These are phyloP conservation scores for Drosophila stalkeri DNA, from an alignment of 2,888 invertebrate species.

Conservation along the genomic window DNA sequence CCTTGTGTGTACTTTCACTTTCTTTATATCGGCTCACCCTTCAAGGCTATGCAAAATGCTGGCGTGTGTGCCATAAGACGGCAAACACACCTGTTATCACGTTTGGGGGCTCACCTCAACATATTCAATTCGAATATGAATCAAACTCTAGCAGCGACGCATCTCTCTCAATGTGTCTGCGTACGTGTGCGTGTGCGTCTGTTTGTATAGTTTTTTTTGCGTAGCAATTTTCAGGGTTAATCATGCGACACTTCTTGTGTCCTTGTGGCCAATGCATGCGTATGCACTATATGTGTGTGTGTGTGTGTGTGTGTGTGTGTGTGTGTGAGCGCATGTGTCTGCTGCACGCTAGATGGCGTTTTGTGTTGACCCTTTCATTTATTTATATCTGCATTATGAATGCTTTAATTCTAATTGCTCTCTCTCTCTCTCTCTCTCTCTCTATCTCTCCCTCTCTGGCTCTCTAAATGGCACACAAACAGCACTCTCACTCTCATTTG, in stretches of 20 bases:
- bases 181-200: not conserved
- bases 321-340: not conserved
- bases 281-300: not conserved
- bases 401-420: not conserved
- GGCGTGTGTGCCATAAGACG: constrained; percentile 54
- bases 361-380: not conserved
- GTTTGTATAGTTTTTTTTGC: constrained; percentile 6
- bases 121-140: constrained; percentile 46
- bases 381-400: not conserved
- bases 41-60: constrained; percentile 54
- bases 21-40: constrained; percentile 26
- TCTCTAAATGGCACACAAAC: not conserved
- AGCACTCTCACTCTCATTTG: not conserved
- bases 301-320: not conserved
- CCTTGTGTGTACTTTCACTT: constrained; percentile 56
- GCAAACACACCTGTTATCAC: constrained; percentile 74
- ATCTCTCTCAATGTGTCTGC: not conserved
- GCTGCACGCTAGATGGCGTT: constrained; percentile 45
- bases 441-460: not conserved
- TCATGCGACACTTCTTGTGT: constrained; percentile 25
- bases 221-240: constrained; percentile 51
- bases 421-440: not conserved
- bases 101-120: constrained; percentile 54
- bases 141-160: constrained; percentile 38
- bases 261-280: constrained; percentile 18